Evolutionary conservation across 2,113 vertebrate genomes (phyloP), one percentile per base, ranked within the genome.

Genomic region (Paramormyrops kingsleyae): DNA sequence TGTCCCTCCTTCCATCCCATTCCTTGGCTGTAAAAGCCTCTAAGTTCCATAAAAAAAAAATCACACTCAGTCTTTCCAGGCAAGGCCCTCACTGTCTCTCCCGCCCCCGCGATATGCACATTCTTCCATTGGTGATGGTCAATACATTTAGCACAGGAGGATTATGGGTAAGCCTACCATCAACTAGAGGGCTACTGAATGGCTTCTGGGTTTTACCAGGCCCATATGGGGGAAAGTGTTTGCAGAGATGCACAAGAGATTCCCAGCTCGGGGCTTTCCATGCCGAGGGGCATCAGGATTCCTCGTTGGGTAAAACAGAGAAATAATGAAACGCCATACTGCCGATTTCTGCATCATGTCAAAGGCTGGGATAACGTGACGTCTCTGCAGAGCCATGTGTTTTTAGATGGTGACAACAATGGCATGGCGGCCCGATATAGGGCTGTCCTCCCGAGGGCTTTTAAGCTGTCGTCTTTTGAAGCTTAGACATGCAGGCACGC

Each of bases 401-500:
- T n/a, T 31, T 6, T 46, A 85, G 56, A 85, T 10, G 53, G 50
- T 35, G 35, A 52, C 56, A 53, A 39, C 19, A 56, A 89, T 74
- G 12, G 62, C 13, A 7, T 31, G 42, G 10, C 59, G 1, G 19
- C 35, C 88, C 9, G 1, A 42, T 21, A 4, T n/a, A 31, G 35
- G 19, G 27, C 46, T 39, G 46, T 27, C 44, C 62, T 77, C 12
- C 7, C 0, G 24, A 17, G 17, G 70, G 19, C 84, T 42, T 77
- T 90, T 80, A n/a, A 74, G 46, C 15, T 10, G 53, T 24, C 1
- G n/a, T 44, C 89, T 89, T 86, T 90, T 89, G 91, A 44, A 89
- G n/a, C 24, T 89, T 88, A 91, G 62, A 77, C 46, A 24, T 15
- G 80, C 39, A 47, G 31, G 31, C 70, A 2, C 9, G 10, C 62